Conservation (phyloP, 1,140 invertebrate genomes). For the Araneus ventricosus region DNA sequence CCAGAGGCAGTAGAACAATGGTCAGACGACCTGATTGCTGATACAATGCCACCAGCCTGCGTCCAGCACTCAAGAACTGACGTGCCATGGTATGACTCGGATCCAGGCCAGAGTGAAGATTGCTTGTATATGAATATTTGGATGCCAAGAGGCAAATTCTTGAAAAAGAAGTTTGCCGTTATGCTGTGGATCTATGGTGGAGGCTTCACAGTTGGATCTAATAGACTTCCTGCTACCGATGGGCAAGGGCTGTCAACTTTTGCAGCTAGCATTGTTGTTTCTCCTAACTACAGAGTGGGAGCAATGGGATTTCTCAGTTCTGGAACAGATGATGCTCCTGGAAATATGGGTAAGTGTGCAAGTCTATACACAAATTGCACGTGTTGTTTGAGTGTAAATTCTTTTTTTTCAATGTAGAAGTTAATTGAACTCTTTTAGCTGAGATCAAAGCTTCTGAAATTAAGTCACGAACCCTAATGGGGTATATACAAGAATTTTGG, state of each 20-base stretch:
- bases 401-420: not conserved
- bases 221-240: slow-evolving; percentile 84
- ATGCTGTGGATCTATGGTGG: slow-evolving; percentile 78
- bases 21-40: slow-evolving; percentile 85
- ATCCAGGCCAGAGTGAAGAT: slow-evolving; percentile 84
- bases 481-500: no score
- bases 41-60: slow-evolving; percentile 54
- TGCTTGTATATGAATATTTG: slow-evolving; percentile 84
- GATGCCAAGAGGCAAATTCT: not conserved
- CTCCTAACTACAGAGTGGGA: slow-evolving; percentile 97
- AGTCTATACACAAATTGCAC: not conserved
- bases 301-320: slow-evolving; percentile 96
- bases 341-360: slow-evolving; percentile 90
- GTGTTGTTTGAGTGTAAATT: not conserved
- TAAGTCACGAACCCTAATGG: no score
- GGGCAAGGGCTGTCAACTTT: slow-evolving; percentile 94
- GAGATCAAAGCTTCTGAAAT: not conserved
- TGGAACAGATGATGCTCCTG: slow-evolving; percentile 93
- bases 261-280: slow-evolving; percentile 85
- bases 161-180: slow-evolving; percentile 61
- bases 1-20: slow-evolving; percentile 91
- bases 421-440: not conserved
- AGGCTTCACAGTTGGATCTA: slow-evolving; percentile 76
- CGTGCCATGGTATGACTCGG: slow-evolving; percentile 1
- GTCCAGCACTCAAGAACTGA: not conserved